Conservation (phyloP, 2,888 invertebrate species). For the Ommatoiulus sabulosus region DNA sequence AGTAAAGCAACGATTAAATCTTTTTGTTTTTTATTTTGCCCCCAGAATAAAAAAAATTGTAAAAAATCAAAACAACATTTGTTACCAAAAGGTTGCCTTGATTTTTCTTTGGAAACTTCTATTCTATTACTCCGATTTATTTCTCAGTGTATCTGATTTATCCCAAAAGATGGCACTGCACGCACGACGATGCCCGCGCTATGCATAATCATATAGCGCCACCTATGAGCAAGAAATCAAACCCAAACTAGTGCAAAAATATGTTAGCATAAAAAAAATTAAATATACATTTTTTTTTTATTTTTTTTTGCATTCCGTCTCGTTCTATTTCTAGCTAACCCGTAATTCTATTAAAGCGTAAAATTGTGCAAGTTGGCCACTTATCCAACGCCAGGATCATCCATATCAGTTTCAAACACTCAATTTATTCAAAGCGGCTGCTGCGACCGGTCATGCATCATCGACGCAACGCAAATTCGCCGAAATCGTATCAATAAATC, state of each 20-base stretch:
- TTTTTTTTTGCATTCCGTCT: background rate
- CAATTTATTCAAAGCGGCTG: too few relatives aligned
- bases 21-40: too few relatives aligned
- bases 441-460: background rate
- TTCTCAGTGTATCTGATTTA: background rate
- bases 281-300: background rate
- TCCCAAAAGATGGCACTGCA: background rate
- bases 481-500: constrained; percentile 1
- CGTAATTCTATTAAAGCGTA: too few relatives aligned
- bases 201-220: background rate
- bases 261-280: background rate
- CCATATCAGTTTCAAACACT: too few relatives aligned
- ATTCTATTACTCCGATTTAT: background rate
- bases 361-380: too few relatives aligned
- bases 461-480: background rate
- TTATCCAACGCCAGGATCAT: too few relatives aligned
- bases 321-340: too few relatives aligned
- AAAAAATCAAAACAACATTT: too few relatives aligned
- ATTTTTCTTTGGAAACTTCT: too few relatives aligned
- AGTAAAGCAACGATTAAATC: too few relatives aligned
- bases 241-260: background rate
- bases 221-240: background rate
- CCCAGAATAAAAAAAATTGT: too few relatives aligned
- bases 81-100: too few relatives aligned
- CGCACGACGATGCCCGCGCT: background rate